A percentile compares a stretch with the other conserved stretches of the same genome.
phyloP scores from a whole-genome alignment of 2,797 vertebrate genomes.

The Cichlasoma orientale region DNA sequence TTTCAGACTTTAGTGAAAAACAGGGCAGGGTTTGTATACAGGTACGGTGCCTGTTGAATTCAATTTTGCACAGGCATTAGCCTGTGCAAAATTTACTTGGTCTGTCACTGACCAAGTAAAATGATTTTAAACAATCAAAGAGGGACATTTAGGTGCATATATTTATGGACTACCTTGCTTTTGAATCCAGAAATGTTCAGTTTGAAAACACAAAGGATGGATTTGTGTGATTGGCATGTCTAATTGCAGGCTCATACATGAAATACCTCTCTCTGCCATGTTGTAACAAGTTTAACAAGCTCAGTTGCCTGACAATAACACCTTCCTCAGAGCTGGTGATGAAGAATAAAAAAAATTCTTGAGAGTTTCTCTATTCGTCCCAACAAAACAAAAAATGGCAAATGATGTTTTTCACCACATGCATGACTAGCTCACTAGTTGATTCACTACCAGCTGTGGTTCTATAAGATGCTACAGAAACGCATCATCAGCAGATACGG shows the following conservation, averaged over 20 bases:
- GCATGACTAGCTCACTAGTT: neutral
- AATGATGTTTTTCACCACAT: neutral
- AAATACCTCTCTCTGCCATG: neutral
- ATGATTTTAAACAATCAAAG: neutral
- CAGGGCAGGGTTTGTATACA: neutral
- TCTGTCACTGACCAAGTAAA: neutral
- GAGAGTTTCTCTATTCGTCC: neutral
- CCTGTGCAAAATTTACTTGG: neutral
- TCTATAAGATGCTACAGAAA: neutral
- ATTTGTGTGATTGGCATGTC: neutral
- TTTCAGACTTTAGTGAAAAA: neutral
- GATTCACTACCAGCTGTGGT: neutral
- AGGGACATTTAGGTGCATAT: neutral
- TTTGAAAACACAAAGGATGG: constrained; percentile 5
- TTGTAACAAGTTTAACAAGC: constrained; percentile 26
- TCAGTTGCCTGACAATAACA: neutral
- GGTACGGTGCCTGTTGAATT: neutral
- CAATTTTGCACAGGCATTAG: neutral
- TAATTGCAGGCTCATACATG: neutral
- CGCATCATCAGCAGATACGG: neutral
- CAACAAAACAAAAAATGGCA: neutral
- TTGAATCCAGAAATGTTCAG: neutral
- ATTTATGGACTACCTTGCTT: neutral
- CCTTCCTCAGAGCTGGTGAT: neutral
- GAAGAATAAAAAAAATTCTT: neutral